Base-by-base conservation (phyloP, 2,888 invertebrate species). In the Gasteruption jaculator region DNA sequence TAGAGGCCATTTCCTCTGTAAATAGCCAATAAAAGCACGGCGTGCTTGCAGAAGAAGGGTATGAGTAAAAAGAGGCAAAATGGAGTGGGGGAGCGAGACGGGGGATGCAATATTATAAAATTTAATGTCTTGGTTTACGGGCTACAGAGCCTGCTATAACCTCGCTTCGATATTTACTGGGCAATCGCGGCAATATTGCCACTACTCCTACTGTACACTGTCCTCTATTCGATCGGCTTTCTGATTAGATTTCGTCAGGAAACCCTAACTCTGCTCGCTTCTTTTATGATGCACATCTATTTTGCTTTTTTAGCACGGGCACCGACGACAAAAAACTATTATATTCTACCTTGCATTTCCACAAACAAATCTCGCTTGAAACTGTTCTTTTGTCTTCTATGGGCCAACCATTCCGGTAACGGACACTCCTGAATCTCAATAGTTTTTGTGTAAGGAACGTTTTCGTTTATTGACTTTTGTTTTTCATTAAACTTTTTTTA, bases 51-150 rank as follows among this genome's bases (percentile, higher is more conserved):
- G 14, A 33, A 38, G 51, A 4, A 34, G 29, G 32, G n/a, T n/a
- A n/a, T n/a, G n/a, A n/a, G 30, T 19, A 18, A 22, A 21, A 29
- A 33, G 26, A 34, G 37, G 35, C 21, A 50, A 30, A 40, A 14
- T 35, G 22, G 11, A 35, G 36, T 29, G 39, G 33, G 45, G 29
- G 45, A 41, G 47, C 31, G 37, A 44, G 38, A 45, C 32, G 31
- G 47, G 44, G 57, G 49, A 59, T 52, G 67, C 66, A 65, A 69
- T 70, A 70, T 69, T 70, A 69, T 70, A 70, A 70, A 69, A 70
- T 69, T 70, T 70, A 69, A 70, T 68, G 69, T 65, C 68, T 66
- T 68, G 66, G 63, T 70, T 69, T 68, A 70, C 64, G 68, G 66
- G 57, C 60, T 55, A 55, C 61, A 58, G 59, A 65, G 61, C 65